Base-by-base conservation (phyloP, 2,888 invertebrate species). In the Sicus ferrugineus region DNA sequence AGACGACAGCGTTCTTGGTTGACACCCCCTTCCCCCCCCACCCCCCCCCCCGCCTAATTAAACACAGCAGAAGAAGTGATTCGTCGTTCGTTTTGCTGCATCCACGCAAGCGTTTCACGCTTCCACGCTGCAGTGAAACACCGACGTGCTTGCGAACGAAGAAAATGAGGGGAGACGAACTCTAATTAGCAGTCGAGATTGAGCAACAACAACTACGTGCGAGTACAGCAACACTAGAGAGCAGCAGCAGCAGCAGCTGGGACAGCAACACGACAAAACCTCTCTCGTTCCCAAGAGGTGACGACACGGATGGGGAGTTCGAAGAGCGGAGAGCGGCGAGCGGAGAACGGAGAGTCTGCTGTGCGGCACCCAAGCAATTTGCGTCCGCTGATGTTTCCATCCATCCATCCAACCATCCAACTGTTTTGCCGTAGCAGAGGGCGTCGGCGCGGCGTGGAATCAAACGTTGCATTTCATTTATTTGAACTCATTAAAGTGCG, bases 341-440 rank as follows among this genome's bases (percentile, higher is more conserved):
- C n/a, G 56, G 28, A 56, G 54, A 21, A 54, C 56, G 56, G 4
- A 26, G 11, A 65, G 52, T 54, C 31, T 16, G 28, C 3, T 11
- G 23, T 54, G 11, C 23, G 26, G 62, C 70, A 70, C 74, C 73
- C 67, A 68, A 73, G 66, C 74, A 80, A 80, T 79, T 79, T 80
- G 23, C 23, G 28, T 54, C 28, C 23, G 14, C 26, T 26, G 14
- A 16, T 42, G 4, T 2, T 1, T 42, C 14, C 34, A 34, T 9
- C 14, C 34, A 34, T 34, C 34, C 34, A 2, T 34, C 14, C 34
- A 1, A 34, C 34, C 52, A 54, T 54, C 11, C 23, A 11, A 23
- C 52, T 38, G 14, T 31, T n/a, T n/a, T n/a, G n/a, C n/a, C n/a
- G n/a, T n/a, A n/a, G n/a, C n/a, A n/a, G n/a, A n/a, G n/a, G n/a